These are phyloP conservation scores for Drosophila barbarae DNA, from an alignment of 2,888 invertebrate species.

Conservation along the genomic window DNA sequence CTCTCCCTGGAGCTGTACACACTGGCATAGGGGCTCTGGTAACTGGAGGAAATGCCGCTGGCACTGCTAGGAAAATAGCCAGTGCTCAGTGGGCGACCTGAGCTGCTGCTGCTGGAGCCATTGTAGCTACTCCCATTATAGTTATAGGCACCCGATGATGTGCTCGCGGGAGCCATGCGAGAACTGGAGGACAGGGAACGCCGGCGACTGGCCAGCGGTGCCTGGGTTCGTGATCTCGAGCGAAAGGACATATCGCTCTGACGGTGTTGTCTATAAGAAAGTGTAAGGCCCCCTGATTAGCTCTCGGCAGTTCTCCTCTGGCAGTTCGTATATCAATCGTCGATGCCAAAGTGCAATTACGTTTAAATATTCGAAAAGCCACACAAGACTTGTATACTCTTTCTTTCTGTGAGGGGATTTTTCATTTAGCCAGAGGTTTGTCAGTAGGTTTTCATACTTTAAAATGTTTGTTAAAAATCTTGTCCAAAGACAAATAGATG, in stretches of 20 bases:
- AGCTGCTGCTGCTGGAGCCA: conserved; percentile 60
- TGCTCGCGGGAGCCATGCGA: conserved; percentile 75
- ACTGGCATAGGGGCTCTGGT: conserved; percentile 78
- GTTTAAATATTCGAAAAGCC: conserved; percentile 15
- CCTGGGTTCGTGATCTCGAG: conserved; percentile 78
- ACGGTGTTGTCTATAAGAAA: conserved; percentile 9
- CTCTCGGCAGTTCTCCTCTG: neutral
- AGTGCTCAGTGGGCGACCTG: conserved; percentile 76
- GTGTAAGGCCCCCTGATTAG: neutral
- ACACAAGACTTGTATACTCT: conserved; percentile 20
- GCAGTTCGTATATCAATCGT: conserved; percentile 29
- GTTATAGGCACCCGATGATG: conserved; percentile 59
- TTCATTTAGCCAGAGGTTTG: neutral
- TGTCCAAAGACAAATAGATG: neutral
- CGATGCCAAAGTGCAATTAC: conserved; percentile 38
- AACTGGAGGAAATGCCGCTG: conserved; percentile 59
- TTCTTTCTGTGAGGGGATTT: neutral
- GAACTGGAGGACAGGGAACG: conserved; percentile 81
- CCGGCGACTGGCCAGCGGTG: conserved; percentile 79
- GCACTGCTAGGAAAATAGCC: conserved; percentile 75
- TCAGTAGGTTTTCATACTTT: neutral
- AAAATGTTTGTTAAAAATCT: neutral
- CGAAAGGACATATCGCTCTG: conserved; percentile 78
- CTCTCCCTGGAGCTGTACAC: conserved; percentile 78
- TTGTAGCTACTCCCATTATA: conserved; percentile 60